These are phyloP conservation scores for Daphoenositta chrysoptera DNA, from an alignment of 2,113 vertebrate species.

Conservation along the genomic window DNA sequence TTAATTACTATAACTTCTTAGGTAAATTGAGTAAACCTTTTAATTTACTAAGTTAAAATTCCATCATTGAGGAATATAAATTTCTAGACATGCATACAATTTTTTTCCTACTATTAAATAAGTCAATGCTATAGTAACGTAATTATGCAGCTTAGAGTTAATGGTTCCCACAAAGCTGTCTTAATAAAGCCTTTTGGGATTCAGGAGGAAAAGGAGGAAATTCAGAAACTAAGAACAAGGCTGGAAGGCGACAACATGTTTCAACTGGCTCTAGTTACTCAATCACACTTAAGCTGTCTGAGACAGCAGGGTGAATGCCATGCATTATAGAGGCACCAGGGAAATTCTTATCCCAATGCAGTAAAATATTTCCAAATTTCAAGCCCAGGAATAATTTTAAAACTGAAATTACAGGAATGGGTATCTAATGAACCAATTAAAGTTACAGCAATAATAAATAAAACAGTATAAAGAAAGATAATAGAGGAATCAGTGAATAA, in stretches of 20 bases:
- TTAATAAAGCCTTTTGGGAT: conserved; percentile 71
- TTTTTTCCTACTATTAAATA: background rate
- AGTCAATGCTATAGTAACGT: conserved; percentile 32
- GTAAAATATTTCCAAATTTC: background rate
- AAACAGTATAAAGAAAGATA: background rate
- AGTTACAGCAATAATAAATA: background rate
- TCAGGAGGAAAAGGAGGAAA: conserved; percentile 30
- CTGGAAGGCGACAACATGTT: conserved; percentile 25
- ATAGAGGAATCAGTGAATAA: background rate
- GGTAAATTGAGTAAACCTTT: conserved; percentile 57
- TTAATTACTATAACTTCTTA: conserved; percentile 44
- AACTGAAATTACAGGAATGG: background rate
- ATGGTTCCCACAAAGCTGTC: conserved; percentile 63
- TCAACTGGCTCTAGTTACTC: conserved; percentile 28
- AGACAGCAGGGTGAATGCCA: background rate
- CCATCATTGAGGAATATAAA: conserved; percentile 6
- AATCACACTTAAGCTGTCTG: background rate
- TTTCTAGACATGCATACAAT: background rate
- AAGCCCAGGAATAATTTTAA: background rate
- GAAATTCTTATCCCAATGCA: background rate
- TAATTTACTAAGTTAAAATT: conserved; percentile 57
- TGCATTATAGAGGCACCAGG: background rate
- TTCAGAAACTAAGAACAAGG: conserved; percentile 46
- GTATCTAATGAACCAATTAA: conserved; percentile 11
- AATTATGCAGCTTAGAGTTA: conserved; percentile 61